A percentile compares a stretch with the other conserved stretches of the same genome.
Evolutionary conservation across 1,140 invertebrate genomes (phyloP).

Genomic region (Diprion similis): DNA sequence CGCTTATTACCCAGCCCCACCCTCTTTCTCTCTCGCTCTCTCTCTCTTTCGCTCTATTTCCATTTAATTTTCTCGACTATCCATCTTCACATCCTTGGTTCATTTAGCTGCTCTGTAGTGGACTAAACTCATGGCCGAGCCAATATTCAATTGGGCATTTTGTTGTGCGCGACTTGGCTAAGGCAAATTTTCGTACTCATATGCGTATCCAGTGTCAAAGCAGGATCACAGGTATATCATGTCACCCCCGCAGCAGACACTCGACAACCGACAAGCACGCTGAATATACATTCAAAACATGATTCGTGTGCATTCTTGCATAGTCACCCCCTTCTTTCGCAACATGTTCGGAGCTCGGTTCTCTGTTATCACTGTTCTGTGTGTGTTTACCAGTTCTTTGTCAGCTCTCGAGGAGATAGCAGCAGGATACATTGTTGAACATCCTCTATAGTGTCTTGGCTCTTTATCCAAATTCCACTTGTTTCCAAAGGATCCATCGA

Average conservation of each 20-base stretch:
- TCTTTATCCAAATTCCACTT: neutral
- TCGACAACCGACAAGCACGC: neutral
- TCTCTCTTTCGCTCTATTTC: neutral
- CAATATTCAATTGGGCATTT: too few relatives aligned
- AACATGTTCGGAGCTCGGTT: neutral
- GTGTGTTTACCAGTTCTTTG: neutral
- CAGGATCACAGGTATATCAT: too few relatives aligned
- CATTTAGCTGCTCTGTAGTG: too few relatives aligned
- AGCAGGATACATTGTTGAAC: too few relatives aligned
- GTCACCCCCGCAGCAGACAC: neutral
- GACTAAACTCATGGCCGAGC: too few relatives aligned
- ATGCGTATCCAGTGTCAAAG: too few relatives aligned
- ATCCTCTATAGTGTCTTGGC: neutral
- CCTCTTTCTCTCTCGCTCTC: conserved; percentile 1
- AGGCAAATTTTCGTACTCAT: too few relatives aligned
- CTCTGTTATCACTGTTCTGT: neutral
- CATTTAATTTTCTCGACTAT: too few relatives aligned
- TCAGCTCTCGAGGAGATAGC: neutral
- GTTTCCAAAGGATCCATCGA: neutral
- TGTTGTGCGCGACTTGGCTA: too few relatives aligned
- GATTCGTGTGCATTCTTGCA: neutral
- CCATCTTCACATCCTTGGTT: too few relatives aligned
- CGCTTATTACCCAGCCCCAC: neutral
- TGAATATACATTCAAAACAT: neutral
- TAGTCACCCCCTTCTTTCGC: neutral